Base-by-base conservation (phyloP, 2,888 invertebrate genomes). In the Andrena dorsata region DNA sequence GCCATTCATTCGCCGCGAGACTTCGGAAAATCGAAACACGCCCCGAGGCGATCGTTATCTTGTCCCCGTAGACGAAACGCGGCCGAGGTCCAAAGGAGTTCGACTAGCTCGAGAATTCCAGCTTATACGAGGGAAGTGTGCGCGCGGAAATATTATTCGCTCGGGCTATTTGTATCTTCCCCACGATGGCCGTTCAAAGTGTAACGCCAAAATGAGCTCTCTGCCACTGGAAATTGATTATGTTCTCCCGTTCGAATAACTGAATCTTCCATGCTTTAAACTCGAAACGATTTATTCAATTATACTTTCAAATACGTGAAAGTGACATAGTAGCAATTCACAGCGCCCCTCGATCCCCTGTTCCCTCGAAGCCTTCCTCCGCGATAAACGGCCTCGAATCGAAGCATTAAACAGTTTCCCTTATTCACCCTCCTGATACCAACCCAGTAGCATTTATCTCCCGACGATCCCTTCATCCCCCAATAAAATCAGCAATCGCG, bases 91-190 rank as follows among this genome's bases (percentile, higher is more conserved):
- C 64, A 60, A 71, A 78, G 79, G 79, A 68, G 73, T 75, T 80
- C 79, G 23, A 26, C 56, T 10, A 13, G 10, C 26, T 56, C 26
- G 26, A 8, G 81, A 76, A 82, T 85, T 49, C 30, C 49, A 86
- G 85, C 70, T 66, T 58, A 53, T 30, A 49, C 26, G 28, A 28
- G n/a, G 3, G 51, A 16, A 32, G 23, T 23, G 23, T 32, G 53
- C 23, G 66, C 32, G 65, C 80, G 80, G 78, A 78, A 85, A 82
- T 76, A 77, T 79, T 74, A 70, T 61, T 53, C 68, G 32, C 79
- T 58, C 41, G 56, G 41, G 53, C 49, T 70, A 86, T 86, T 85
- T 83, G 76, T 85, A 80, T 76, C 81, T 78, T 56, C 53, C 53
- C 3, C 41, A 13, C 4, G 41, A 5, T 5, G 41, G 16, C 13